Evolutionary conservation across 1,140 invertebrate species (phyloP), one percentile per base, ranked within the genome.

Genomic region (Rhynchophorus ferrugineus): DNA sequence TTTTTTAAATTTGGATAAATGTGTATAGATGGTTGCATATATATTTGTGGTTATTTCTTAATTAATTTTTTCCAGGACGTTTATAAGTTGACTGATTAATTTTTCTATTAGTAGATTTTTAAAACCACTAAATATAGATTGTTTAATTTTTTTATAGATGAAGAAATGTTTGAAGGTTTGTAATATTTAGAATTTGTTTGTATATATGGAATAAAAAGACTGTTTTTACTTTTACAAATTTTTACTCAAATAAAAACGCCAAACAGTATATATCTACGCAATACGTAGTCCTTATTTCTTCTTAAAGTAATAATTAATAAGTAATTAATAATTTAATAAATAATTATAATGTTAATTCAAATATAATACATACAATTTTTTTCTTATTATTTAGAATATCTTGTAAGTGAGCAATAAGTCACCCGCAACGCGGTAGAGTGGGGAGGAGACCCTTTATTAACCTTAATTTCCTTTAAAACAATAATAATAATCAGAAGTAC

Each of bases 201-300:
- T 11, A 29, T 29, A 29, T 6, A 6, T 29, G 24, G 24, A 29
- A 29, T 29, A 29, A 29, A 11, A 29, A 5, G 24, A 5, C 11
- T 29, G 5, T 5, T 6, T 5, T 29, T 29, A 29, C 24, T 54
- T 54, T 55, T 55, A 44, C 53, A 49, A 42, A 65, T 60, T 69
- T 67, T 69, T 66, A 69, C 63, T 69, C 51, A 69, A 69, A 69
- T 69, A 69, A 69, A 69, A 69, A 69, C 65, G 67, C 63, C 67
- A 67, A 69, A 69, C 65, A 66, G 60, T 68, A 67, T 68, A 68
- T 68, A 63, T 59, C 61, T 66, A 68, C 64, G 65, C 62, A 60
- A 61, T 65, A 63, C 65, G 63, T 67, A 67, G 62, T 64, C 59
- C 47, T 55, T 55, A 55, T 44, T 49, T 55, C 53, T 36, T 55